These are phyloP conservation scores for Gambusia affinis DNA, from an alignment of 2,113 vertebrate genomes.

Conservation along the genomic window DNA sequence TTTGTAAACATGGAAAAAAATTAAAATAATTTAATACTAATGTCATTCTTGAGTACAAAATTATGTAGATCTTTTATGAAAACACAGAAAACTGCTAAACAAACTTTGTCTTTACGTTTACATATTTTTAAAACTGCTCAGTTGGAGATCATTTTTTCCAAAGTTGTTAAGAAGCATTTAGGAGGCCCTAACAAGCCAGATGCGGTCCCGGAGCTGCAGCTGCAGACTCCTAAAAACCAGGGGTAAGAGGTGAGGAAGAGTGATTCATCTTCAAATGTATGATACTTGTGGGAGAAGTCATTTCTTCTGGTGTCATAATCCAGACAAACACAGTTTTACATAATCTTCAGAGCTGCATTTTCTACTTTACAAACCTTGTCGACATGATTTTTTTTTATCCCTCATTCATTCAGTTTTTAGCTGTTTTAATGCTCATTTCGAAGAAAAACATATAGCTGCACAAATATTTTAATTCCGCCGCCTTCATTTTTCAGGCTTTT, in stretches of 20 bases:
- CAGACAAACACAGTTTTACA: constrained; percentile 21
- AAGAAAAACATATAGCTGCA: background rate
- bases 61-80: background rate
- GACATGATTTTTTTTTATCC: background rate
- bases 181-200: too few species aligned
- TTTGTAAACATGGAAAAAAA: background rate
- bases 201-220: too few species aligned
- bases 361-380: background rate
- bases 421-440: background rate
- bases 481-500: constrained; percentile 1
- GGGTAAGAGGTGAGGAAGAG: too few species aligned
- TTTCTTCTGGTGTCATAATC: background rate
- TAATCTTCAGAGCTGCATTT: constrained; percentile 24
- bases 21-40: background rate
- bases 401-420: background rate
- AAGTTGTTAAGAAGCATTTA: too few species aligned
- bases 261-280: too few species aligned
- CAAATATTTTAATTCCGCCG: background rate
- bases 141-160: too few species aligned
- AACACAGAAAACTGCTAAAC: background rate
- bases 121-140: too few species aligned
- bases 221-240: too few species aligned
- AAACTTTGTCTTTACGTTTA: too few species aligned
- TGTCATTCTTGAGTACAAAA: background rate
- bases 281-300: background rate